Evolutionary conservation across 2,888 invertebrate genomes (phyloP).

Genomic region (Thera obeliscata): DNA sequence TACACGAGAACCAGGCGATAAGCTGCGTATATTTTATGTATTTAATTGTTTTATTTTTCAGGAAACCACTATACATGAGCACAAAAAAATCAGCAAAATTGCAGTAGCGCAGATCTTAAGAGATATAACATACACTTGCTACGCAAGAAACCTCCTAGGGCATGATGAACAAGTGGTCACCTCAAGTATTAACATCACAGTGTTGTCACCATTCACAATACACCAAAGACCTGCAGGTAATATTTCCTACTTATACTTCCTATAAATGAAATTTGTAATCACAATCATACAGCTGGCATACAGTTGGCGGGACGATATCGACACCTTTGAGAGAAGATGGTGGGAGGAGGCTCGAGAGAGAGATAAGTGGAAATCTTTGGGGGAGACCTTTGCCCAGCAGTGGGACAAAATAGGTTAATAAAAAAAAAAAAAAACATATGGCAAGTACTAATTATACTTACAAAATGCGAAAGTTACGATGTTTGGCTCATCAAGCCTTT

Average conservation of each 20-base stretch:
- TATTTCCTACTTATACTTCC: not conserved
- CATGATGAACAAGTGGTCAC: not conserved
- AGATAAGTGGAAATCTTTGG: too few species aligned
- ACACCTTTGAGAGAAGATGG: too few species aligned
- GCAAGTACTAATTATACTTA: too few species aligned
- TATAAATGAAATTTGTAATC: not conserved
- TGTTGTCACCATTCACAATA: constrained; percentile 23
- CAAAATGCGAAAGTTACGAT: too few species aligned
- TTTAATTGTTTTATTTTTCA: constrained; percentile 4
- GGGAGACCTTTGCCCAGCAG: too few species aligned
- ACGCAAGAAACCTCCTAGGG: constrained; percentile 20
- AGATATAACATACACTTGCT: constrained; percentile 9
- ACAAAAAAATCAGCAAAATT: constrained; percentile 1
- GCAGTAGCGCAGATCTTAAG: not conserved
- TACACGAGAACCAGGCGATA: too few species aligned
- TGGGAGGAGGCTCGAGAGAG: too few species aligned
- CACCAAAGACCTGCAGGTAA: constrained; percentile 13
- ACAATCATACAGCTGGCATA: too few species aligned
- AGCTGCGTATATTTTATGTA: not conserved
- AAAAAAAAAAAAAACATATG: too few species aligned
- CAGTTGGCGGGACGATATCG: too few species aligned
- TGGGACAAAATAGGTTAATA: too few species aligned
- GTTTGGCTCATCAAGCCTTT: too few species aligned
- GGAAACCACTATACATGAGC: constrained; percentile 2
- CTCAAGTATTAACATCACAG: constrained; percentile 11